Evolutionary conservation across 1,140 invertebrate genomes (phyloP), one percentile per base, ranked within the genome.

Genomic region (Caenorhabditis latens): DNA sequence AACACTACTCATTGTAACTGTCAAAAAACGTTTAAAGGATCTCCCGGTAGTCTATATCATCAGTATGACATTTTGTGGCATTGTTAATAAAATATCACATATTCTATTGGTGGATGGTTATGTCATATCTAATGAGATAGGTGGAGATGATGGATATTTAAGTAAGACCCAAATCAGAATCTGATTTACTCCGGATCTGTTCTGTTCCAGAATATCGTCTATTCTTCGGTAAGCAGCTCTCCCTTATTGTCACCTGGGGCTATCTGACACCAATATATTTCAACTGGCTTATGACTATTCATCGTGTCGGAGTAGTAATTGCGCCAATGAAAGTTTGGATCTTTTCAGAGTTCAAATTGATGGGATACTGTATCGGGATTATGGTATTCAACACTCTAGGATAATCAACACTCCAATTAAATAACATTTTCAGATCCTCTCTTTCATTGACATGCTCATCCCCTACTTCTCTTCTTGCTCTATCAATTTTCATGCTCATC

Each of bases 111-210:
- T 61, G 16, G 57, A 61, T 61, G 57, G 19, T 61, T 61, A 61
- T 24, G 19, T n/a, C 1, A n/a, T 61, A 4, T 16, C 57, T 61
- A 1, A n/a, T 21, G n/a, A 9, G 8, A 21, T 61, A n/a, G 57
- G 57, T n/a, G 57, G 57, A n/a, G 19, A 61, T 16, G 40, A 40
- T 16, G 48, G 14, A 65, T 67, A 19, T 88, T 63, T 19, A 50
- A 19, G 14, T 85, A 32, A 32, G 32, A 32, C 32, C 2, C 32
- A 32, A 32, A 32, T 32, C 32, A 32, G 32, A 32, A 32, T 32
- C 32, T 32, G 32, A 32, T 32, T 32, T 32, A 32, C 2, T 88
- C 32, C 86, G 83, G n/a, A 85, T 19, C 40, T 89, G 84, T 7
- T 14, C 43, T 55, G 32, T 89, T 84, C 16, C 46, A 63, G 58